Evolutionary conservation across 2,113 vertebrate genomes (phyloP).

Genomic region (Protobothrops flavoviridis): DNA sequence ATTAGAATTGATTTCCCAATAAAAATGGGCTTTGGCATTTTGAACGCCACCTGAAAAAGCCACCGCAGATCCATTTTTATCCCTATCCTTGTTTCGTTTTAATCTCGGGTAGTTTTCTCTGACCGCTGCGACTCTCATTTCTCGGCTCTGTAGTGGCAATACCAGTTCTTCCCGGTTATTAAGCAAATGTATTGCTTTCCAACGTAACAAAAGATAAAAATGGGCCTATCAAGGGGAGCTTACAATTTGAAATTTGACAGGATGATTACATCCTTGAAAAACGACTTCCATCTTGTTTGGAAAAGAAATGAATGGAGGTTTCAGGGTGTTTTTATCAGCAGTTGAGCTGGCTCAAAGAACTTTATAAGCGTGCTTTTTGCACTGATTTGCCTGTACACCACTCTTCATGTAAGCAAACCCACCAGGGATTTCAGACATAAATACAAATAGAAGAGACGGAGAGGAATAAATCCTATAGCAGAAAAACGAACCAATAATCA

Average conservation of each 20-base stretch:
- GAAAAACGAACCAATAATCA: background rate
- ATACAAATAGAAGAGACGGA: background rate
- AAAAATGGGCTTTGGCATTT: slow-evolving; percentile 73
- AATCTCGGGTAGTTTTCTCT: slow-evolving; percentile 60
- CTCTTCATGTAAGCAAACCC: background rate
- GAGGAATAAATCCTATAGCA: background rate
- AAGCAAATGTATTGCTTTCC: background rate
- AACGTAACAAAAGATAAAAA: background rate
- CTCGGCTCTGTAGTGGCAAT: slow-evolving; percentile 40
- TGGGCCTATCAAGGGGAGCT: background rate
- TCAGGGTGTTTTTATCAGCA: background rate
- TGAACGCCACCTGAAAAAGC: slow-evolving; percentile 68
- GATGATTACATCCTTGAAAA: background rate
- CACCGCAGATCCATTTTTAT: slow-evolving; percentile 65
- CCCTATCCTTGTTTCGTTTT: slow-evolving; percentile 67
- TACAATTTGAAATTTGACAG: background rate
- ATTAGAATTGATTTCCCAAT: slow-evolving; percentile 80
- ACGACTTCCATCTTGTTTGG: background rate
- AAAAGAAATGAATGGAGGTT: background rate
- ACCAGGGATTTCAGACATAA: background rate
- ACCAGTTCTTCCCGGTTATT: slow-evolving; percentile 10
- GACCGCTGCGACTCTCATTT: slow-evolving; percentile 51
- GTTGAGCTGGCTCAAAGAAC: background rate
- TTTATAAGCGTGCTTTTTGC: background rate
- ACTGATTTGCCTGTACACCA: background rate